These are phyloP conservation scores for Micropoecilia bifurca DNA, from an alignment of 2,797 vertebrate genomes.

Conservation along the genomic window DNA sequence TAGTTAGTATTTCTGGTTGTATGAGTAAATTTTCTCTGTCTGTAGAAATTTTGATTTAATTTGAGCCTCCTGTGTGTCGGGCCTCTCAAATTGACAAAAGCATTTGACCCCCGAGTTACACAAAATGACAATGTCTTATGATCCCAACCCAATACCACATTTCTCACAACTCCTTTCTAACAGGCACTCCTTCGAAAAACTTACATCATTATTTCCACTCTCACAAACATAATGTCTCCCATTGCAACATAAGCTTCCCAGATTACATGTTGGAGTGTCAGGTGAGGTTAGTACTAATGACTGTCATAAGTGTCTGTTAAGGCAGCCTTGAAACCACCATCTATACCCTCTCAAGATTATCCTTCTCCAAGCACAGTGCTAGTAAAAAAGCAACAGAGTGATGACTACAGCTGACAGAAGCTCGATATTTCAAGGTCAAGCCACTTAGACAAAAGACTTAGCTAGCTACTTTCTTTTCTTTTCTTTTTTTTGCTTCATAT, in stretches of 20 bases:
- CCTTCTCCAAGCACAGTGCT: constrained; percentile 60
- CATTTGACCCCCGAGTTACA: neutral
- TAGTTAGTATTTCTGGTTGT: neutral
- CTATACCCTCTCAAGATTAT: constrained; percentile 32
- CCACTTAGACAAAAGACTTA: constrained; percentile 79
- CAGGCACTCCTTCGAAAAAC: constrained; percentile 22
- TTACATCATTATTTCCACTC: constrained; percentile 42
- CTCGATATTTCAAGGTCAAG: constrained; percentile 77
- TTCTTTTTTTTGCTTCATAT: constrained; percentile 64
- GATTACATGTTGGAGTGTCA: constrained; percentile 11
- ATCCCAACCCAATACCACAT: neutral
- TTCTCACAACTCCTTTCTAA: constrained; percentile 3
- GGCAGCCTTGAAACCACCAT: constrained; percentile 48
- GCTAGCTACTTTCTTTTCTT: constrained; percentile 66
- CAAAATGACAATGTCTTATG: neutral
- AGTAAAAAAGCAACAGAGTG: constrained; percentile 58
- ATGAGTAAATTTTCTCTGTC: neutral
- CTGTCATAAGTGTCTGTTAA: constrained; percentile 37
- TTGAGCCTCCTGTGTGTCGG: neutral
- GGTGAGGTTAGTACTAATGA: constrained; percentile 55
- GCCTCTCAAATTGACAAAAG: neutral
- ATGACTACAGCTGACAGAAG: constrained; percentile 60
- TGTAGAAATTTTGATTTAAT: neutral
- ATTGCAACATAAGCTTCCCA: constrained; percentile 22
- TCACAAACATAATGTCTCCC: constrained; percentile 29